phyloP scores from a whole-genome alignment of 1,140 invertebrate species.

The Carcinoscorpius rotundicauda region DNA sequence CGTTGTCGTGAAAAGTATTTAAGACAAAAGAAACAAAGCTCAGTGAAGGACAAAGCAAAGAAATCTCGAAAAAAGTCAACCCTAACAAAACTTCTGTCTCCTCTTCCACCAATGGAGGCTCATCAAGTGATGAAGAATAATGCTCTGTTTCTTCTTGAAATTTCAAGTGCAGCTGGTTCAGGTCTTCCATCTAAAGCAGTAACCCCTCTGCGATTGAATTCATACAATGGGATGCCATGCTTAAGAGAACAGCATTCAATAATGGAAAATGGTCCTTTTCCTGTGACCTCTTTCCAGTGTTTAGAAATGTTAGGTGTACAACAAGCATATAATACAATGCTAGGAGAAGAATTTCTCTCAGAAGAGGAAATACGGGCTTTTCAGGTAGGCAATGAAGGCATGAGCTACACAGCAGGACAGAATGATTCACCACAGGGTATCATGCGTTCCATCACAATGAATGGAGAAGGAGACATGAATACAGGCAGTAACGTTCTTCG shows the following conservation, averaged over 20 bases:
- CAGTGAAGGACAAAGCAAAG: slow-evolving; percentile 31
- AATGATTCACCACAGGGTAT: slow-evolving; percentile 10
- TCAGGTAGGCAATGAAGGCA: slow-evolving; percentile 17
- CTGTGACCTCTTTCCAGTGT: slow-evolving; percentile 49
- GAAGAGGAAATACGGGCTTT: slow-evolving; percentile 24
- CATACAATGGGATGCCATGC: slow-evolving; percentile 19
- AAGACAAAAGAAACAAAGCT: slow-evolving; percentile 38
- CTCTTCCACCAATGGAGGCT: slow-evolving; percentile 41
- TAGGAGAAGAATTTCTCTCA: slow-evolving; percentile 23
- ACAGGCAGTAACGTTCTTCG: slow-evolving; percentile 3
- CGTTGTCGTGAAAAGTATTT: slow-evolving; percentile 71
- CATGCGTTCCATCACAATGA: slow-evolving; percentile 19
- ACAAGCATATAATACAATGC: slow-evolving; percentile 26
- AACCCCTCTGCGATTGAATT: slow-evolving; percentile 1
- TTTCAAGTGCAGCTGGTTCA: slow-evolving; percentile 51
- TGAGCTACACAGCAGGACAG: neutral
- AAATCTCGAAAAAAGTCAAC: slow-evolving; percentile 32
- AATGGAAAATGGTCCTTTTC: slow-evolving; percentile 27
- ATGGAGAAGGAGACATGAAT: slow-evolving; percentile 15
- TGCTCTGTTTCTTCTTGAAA: slow-evolving; percentile 81
- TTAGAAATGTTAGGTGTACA: slow-evolving; percentile 50
- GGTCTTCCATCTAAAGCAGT: slow-evolving; percentile 15
- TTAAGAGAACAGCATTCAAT: slow-evolving; percentile 18
- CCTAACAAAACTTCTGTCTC: slow-evolving; percentile 27
- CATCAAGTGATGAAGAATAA: slow-evolving; percentile 82